Conservation (phyloP, 2,797 vertebrate genomes). For the Bradypodion pumilum region DNA sequence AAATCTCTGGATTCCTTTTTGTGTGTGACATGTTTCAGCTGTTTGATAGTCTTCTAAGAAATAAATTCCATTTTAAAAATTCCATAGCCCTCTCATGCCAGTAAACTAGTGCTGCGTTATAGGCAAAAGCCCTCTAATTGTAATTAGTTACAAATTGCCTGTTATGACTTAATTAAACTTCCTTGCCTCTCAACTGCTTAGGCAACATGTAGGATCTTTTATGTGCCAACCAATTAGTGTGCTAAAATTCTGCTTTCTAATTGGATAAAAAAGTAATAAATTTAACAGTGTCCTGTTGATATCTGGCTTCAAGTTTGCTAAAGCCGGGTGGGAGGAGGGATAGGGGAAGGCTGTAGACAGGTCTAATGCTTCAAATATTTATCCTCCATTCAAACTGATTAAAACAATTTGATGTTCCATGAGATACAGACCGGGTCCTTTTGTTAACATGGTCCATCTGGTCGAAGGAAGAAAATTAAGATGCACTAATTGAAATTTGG, state of each 20-base stretch:
- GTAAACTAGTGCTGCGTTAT: constrained; percentile 56
- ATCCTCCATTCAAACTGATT: constrained; percentile 69
- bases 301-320: constrained; percentile 60
- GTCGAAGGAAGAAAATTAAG: constrained; percentile 72
- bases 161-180: constrained; percentile 73
- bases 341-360: constrained; percentile 50
- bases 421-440: constrained; percentile 65
- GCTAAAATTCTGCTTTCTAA: constrained; percentile 79
- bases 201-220: constrained; percentile 69
- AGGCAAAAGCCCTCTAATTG: constrained; percentile 48
- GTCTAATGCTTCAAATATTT: constrained; percentile 72
- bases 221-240: constrained; percentile 67
- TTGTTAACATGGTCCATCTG: constrained; percentile 73
- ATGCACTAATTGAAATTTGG: constrained; percentile 72
- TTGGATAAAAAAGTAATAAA: constrained; percentile 72
- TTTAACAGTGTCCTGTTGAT: constrained; percentile 65
- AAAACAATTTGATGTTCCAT: constrained; percentile 69
- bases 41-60: constrained; percentile 30
- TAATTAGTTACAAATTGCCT: constrained; percentile 74
- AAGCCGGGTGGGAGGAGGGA: neutral
- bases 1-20: neutral
- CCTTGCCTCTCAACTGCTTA: constrained; percentile 63
- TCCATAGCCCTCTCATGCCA: constrained; percentile 3
- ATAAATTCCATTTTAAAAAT: constrained; percentile 32
- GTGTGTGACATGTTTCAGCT: constrained; percentile 39